Evolutionary conservation across 2,113 vertebrate genomes (phyloP).

Genomic region (Brachirus orientalis): DNA sequence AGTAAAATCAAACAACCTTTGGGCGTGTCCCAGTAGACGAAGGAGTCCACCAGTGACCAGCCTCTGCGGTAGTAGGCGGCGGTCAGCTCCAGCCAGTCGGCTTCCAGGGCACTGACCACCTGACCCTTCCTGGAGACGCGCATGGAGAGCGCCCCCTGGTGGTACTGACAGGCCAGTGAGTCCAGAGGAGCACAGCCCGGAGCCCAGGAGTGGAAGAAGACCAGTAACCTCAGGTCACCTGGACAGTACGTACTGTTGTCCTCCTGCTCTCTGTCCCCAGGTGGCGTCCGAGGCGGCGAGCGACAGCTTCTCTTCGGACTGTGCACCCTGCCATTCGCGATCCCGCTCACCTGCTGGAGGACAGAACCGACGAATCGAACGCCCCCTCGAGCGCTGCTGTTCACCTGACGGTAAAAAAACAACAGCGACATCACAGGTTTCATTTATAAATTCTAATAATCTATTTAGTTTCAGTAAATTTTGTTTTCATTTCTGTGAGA

Average conservation of each 20-base stretch:
- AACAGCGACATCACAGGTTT: too few species aligned
- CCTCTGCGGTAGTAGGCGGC: slow-evolving; percentile 94
- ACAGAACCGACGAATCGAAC: slow-evolving; percentile 92
- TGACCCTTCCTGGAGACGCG: slow-evolving; percentile 92
- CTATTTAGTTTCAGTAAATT: too few species aligned
- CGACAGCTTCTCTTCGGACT: slow-evolving; percentile 76
- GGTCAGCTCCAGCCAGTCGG: slow-evolving; percentile 96
- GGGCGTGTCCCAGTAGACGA: slow-evolving; percentile 92
- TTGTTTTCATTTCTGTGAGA: too few species aligned
- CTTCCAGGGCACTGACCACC: slow-evolving; percentile 90
- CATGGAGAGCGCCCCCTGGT: slow-evolving; percentile 91
- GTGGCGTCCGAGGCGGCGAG: slow-evolving; percentile 72
- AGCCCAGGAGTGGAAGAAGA: slow-evolving; percentile 89
- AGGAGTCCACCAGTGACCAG: slow-evolving; percentile 93
- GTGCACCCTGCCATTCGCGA: slow-evolving; percentile 66
- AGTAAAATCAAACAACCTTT: slow-evolving; percentile 81
- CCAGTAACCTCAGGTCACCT: slow-evolving; percentile 85
- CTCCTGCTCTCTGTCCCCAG: slow-evolving; percentile 73
- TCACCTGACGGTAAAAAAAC: slow-evolving; percentile 80
- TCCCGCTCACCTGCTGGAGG: slow-evolving; percentile 82
- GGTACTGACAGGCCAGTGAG: slow-evolving; percentile 88
- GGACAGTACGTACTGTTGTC: slow-evolving; percentile 70
- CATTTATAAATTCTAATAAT: too few species aligned
- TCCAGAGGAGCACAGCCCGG: slow-evolving; percentile 81
- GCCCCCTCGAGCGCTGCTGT: slow-evolving; percentile 87